These are phyloP conservation scores for Brachyopa scutellaris DNA, from an alignment of 2,888 invertebrate genomes.

Conservation along the genomic window DNA sequence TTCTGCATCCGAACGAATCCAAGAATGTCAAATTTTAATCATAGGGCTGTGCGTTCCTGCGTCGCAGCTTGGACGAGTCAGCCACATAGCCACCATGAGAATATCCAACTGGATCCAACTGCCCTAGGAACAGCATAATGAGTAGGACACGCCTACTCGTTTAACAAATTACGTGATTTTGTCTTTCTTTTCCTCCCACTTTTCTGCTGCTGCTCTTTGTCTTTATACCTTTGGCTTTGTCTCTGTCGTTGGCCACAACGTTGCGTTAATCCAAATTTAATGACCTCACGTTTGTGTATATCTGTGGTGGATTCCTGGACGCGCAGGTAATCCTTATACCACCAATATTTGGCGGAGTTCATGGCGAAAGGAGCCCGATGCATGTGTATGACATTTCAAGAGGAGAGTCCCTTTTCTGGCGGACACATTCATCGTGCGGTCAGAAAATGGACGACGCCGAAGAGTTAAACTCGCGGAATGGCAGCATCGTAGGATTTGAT, in stretches of 20 bases:
- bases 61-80: neutral
- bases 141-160: conserved; percentile 70
- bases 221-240: conserved; percentile 2
- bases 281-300: conserved; percentile 65
- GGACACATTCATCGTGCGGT: conserved; percentile 38
- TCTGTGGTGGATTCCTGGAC: too few relatives aligned
- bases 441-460: conserved; percentile 29
- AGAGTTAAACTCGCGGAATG: neutral
- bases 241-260: neutral
- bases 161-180: conserved; percentile 73
- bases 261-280: conserved; percentile 72
- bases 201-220: conserved; percentile 1
- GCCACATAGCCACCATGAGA: conserved; percentile 4
- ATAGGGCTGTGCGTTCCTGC: conserved; percentile 54
- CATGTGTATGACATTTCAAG: conserved; percentile 56
- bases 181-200: conserved; percentile 68
- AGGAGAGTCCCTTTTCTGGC: conserved; percentile 16
- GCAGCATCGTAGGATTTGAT: conserved; percentile 3
- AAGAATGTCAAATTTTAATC: conserved; percentile 73
- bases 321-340: conserved; percentile 6
- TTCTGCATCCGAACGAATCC: conserved; percentile 29
- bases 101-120: neutral
- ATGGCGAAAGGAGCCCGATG: neutral
- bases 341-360: neutral
- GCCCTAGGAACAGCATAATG: conserved; percentile 69